These are phyloP conservation scores for Dolomedes plantarius DNA, from an alignment of 2,888 invertebrate species.

Conservation along the genomic window DNA sequence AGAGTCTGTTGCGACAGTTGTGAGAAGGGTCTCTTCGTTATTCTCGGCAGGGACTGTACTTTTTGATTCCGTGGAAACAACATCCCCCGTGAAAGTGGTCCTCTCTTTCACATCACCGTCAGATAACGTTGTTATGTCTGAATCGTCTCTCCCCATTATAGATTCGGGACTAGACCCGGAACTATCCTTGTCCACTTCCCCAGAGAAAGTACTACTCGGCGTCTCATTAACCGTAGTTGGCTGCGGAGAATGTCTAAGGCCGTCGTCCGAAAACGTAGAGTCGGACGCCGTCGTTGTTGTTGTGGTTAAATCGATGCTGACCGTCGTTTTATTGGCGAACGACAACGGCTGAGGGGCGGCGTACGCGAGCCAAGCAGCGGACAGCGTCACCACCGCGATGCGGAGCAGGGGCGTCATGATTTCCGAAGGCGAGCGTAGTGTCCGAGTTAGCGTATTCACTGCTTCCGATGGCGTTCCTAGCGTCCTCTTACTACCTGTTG, in stretches of 20 bases:
- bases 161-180: neutral
- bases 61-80: no score
- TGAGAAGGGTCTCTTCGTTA: neutral
- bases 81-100: neutral
- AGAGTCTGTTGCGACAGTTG: neutral
- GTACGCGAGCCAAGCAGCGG: neutral
- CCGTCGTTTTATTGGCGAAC: neutral
- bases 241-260: no score
- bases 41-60: neutral
- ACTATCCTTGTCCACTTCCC: neutral
- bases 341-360: conserved; percentile 31
- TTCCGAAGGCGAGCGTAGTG: neutral
- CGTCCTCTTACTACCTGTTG: conserved; percentile 36
- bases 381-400: conserved; percentile 3
- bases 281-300: neutral
- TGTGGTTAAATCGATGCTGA: neutral
- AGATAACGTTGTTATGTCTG: neutral
- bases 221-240: no score
- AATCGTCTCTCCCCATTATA: neutral
- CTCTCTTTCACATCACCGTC: no score
- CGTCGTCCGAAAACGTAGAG: no score
- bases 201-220: no score
- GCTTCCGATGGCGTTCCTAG: conserved; percentile 8
- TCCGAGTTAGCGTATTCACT: neutral
- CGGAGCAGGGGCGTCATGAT: conserved; percentile 32